phyloP scores from a whole-genome alignment of 2,888 invertebrate species.

The Cerastoderma edule region DNA sequence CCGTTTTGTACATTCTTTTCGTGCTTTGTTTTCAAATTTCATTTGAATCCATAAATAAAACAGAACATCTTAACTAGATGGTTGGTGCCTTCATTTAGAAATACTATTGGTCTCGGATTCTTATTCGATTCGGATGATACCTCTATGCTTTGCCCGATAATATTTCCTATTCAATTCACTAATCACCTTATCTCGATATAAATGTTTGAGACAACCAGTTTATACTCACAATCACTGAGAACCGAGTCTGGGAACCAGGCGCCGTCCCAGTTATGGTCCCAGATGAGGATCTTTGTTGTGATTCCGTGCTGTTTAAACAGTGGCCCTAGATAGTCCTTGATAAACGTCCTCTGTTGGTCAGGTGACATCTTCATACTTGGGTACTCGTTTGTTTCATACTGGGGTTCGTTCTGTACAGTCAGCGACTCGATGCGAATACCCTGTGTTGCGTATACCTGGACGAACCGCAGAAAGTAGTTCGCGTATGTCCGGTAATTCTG shows the following conservation, averaged over 20 bases:
- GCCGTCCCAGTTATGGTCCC: constrained; percentile 64
- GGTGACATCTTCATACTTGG: constrained; percentile 64
- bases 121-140: too few relatives aligned
- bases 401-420: constrained; percentile 63
- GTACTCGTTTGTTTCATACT: constrained; percentile 40
- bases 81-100: too few relatives aligned
- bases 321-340: constrained; percentile 61
- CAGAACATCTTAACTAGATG: too few relatives aligned
- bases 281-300: constrained; percentile 61
- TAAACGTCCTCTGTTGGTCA: constrained; percentile 52
- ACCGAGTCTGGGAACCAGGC: constrained; percentile 57
- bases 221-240: constrained; percentile 47
- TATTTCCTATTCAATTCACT: too few relatives aligned
- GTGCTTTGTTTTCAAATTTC: too few relatives aligned
- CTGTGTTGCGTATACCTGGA: constrained; percentile 55
- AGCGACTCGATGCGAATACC: constrained; percentile 59
- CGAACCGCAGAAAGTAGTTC: constrained; percentile 62
- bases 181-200: too few relatives aligned
- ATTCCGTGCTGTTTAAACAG: constrained; percentile 53
- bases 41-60: too few relatives aligned
- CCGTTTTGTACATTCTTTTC: too few relatives aligned
- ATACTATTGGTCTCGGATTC: too few relatives aligned
- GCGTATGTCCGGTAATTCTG: constrained; percentile 51
- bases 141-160: too few relatives aligned
- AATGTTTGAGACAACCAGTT: too few relatives aligned